A percentile compares a stretch with the other conserved stretches of the same genome.
Conservation (phyloP, 2,113 vertebrate species). For the Grammomys dolichurus region DNA sequence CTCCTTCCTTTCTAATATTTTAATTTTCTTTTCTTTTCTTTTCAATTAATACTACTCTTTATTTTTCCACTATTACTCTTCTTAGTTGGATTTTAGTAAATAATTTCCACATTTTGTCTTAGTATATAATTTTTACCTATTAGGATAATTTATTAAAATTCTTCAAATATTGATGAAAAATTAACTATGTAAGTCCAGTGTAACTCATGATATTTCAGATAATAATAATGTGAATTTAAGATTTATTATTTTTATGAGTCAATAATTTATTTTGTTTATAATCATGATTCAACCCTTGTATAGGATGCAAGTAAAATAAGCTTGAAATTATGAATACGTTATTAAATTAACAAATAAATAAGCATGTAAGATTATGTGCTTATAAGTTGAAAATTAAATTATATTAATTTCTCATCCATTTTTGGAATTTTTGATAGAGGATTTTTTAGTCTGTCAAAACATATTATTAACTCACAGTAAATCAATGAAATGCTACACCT, state of each 20-base stretch:
- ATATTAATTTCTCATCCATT: background rate
- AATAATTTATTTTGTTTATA: background rate
- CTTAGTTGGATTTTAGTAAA: background rate
- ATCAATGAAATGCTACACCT: background rate
- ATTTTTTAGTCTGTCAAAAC: conserved; percentile 35
- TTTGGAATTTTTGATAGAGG: conserved; percentile 43
- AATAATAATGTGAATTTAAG: background rate
- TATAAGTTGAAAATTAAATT: background rate
- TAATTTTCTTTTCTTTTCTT: background rate
- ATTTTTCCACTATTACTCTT: background rate
- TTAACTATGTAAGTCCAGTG: background rate
- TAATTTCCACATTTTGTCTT: background rate
- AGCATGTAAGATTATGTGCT: background rate
- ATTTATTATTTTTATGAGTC: background rate
- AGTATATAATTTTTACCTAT: background rate
- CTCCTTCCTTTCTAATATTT: background rate
- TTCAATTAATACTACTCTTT: background rate
- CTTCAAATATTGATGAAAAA: background rate
- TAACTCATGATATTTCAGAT: background rate
- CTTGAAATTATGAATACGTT: background rate
- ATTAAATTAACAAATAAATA: background rate
- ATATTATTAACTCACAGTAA: background rate
- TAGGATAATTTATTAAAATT: background rate
- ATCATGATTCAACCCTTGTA: background rate
- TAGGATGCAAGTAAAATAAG: background rate